A percentile compares a stretch with the other conserved stretches of the same genome.
These are phyloP conservation scores for Alviniconcha marisindica DNA, from an alignment of 1,140 invertebrate species.

Conservation along the genomic window DNA sequence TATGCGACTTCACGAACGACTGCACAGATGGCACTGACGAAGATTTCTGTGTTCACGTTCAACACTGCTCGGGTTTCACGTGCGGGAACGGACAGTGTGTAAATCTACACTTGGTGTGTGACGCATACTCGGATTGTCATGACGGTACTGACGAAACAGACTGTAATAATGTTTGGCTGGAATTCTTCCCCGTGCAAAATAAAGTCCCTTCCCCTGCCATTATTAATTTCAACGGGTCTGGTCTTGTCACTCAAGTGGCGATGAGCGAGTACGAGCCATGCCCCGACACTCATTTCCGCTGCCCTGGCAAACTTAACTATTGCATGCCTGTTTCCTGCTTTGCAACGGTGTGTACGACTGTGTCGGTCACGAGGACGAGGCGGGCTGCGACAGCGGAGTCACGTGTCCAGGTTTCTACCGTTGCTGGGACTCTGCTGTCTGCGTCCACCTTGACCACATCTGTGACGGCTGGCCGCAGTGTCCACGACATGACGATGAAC, in stretches of 20 bases:
- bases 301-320: not conserved
- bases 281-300: not conserved
- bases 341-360: conserved; percentile 36
- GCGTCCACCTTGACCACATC: conserved; percentile 20
- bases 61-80: not conserved
- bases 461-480: conserved; percentile 35
- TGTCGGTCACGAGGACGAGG: conserved; percentile 22
- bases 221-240: not conserved
- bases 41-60: not conserved
- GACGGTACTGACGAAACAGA: conserved; percentile 11
- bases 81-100: not conserved
- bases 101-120: not conserved
- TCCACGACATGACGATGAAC: conserved; percentile 41
- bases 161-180: not conserved
- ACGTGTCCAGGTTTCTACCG: conserved; percentile 41
- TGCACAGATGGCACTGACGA: conserved; percentile 9
- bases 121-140: not conserved
- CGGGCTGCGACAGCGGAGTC: not conserved
- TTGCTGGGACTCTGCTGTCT: conserved; percentile 26
- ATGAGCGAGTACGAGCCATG: not conserved
- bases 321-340: not conserved
- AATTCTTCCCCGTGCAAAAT: not conserved
- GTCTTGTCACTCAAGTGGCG: not conserved
- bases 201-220: not conserved
- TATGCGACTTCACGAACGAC: conserved; percentile 1